Percentiles rank a stretch among this genome's conserved stretches.
Evolutionary conservation across 1,140 invertebrate species (phyloP).

Genomic region (Acromyrmex echinatior): DNA sequence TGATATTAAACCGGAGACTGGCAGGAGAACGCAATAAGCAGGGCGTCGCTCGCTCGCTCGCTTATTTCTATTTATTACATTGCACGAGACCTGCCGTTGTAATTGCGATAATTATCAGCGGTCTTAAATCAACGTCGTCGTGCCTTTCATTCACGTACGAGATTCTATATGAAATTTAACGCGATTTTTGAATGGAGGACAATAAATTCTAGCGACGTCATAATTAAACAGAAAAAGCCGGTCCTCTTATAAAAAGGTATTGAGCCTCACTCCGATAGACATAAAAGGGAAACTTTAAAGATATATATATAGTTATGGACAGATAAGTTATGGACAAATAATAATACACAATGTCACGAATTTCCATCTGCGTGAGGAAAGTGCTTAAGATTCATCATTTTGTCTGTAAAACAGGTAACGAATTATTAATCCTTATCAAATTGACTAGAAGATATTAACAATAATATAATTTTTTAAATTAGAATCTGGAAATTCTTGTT

Average conservation of each 20-base stretch:
- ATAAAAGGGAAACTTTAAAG: too few species aligned
- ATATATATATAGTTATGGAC: too few species aligned
- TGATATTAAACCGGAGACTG: conserved; percentile 52
- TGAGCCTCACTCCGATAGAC: not conserved
- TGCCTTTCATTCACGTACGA: conserved; percentile 1
- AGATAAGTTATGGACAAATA: too few species aligned
- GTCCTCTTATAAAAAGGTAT: not conserved
- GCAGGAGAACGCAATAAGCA: conserved; percentile 43
- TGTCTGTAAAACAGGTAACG: too few species aligned
- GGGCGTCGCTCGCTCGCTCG: conserved; percentile 18
- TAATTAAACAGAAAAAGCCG: not conserved
- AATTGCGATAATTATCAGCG: conserved; percentile 59
- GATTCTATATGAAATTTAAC: not conserved
- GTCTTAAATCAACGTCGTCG: conserved; percentile 54
- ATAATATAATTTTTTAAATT: too few species aligned
- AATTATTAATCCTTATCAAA: too few species aligned
- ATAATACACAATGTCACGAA: too few species aligned
- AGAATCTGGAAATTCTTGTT: too few species aligned
- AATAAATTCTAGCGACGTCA: not conserved
- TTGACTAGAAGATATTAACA: too few species aligned
- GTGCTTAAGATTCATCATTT: too few species aligned
- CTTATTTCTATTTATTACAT: conserved; percentile 58
- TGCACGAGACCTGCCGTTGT: conserved; percentile 26
- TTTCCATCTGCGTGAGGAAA: too few species aligned
- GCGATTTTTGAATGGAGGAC: not conserved